These are phyloP conservation scores for Drepana falcataria DNA, from an alignment of 2,888 invertebrate species.

Conservation along the genomic window DNA sequence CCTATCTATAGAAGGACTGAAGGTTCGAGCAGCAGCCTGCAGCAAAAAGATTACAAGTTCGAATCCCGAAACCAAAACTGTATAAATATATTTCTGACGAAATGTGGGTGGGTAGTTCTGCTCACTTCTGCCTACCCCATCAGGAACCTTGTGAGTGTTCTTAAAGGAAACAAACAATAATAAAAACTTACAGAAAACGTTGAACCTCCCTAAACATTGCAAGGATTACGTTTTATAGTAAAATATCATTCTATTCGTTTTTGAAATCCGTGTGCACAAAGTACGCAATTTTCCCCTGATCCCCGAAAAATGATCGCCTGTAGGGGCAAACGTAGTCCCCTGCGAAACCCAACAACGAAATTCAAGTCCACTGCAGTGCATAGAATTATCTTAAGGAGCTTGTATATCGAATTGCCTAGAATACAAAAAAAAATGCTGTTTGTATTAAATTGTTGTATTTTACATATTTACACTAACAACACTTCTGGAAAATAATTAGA, in stretches of 20 bases:
- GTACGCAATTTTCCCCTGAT: conserved; percentile 64
- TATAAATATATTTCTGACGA: no score
- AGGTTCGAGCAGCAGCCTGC: no score
- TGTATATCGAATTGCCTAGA: background rate
- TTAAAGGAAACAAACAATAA: background rate
- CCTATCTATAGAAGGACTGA: no score
- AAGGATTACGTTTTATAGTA: conserved; percentile 42
- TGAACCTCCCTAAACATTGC: conserved; percentile 18
- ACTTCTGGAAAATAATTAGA: no score
- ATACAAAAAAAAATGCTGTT: no score
- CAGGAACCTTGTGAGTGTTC: no score
- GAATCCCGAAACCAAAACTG: no score
- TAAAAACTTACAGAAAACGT: conserved; percentile 9
- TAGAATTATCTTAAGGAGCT: conserved; percentile 28
- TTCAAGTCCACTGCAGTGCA: conserved; percentile 51
- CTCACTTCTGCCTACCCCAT: no score
- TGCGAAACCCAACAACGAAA: conserved; percentile 53
- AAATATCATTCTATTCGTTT: conserved; percentile 50
- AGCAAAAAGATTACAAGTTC: no score
- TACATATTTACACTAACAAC: no score
- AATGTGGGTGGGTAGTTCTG: no score
- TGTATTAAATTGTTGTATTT: no score
- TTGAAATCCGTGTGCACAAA: conserved; percentile 48
- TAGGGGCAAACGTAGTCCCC: conserved; percentile 59
- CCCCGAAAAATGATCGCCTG: conserved; percentile 64